Conservation (phyloP, 2,888 invertebrate species). For the Palloptera scutellata region DNA sequence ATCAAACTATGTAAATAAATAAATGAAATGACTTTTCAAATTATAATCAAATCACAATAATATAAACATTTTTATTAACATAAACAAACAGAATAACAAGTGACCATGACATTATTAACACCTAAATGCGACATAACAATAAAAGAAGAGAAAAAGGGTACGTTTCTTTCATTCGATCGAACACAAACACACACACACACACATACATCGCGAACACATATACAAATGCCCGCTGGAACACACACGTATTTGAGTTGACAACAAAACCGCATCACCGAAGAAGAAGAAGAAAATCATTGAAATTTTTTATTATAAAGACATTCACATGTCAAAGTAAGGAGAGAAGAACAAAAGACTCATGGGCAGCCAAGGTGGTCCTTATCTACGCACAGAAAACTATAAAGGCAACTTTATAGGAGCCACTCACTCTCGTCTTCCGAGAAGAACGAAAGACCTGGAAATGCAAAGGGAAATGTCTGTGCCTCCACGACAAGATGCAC, state of each 20-base stretch:
- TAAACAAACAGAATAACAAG: slow-evolving; percentile 41
- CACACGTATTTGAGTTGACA: slow-evolving; percentile 7
- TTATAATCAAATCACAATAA: slow-evolving; percentile 22
- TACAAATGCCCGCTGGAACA: background rate
- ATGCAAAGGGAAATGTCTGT: background rate
- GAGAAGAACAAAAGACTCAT: background rate
- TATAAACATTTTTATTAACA: slow-evolving; percentile 35
- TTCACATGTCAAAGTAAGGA: slow-evolving; percentile 34
- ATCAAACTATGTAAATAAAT: no score
- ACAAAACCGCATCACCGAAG: background rate
- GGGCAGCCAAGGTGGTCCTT: slow-evolving; percentile 11
- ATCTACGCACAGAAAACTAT: slow-evolving; percentile 7
- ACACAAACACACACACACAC: background rate
- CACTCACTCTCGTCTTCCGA: background rate
- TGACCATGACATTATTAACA: slow-evolving; percentile 43
- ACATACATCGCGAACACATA: background rate
- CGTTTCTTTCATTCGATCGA: background rate
- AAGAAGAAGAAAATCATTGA: background rate
- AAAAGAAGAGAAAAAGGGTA: slow-evolving; percentile 10
- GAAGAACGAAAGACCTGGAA: background rate
- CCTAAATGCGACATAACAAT: slow-evolving; percentile 42
- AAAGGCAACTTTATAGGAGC: slow-evolving; percentile 1
- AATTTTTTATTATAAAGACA: slow-evolving; percentile 36
- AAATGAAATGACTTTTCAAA: no score
- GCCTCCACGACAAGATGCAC: background rate